Base-by-base conservation (phyloP, 2,888 invertebrate genomes). In the Pseudococcus viburni region DNA sequence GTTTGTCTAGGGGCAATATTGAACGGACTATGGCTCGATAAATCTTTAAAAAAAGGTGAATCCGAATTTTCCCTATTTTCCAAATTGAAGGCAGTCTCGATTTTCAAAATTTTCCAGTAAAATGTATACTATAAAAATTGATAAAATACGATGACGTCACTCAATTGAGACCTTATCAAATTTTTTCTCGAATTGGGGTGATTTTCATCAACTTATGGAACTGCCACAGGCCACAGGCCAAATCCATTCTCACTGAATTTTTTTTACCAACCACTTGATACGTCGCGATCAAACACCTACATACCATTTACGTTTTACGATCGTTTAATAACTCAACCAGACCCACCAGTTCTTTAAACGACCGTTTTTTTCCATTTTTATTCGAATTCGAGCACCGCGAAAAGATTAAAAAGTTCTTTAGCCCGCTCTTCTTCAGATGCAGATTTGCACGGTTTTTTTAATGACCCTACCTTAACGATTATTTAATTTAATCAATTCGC, bases 271-370 rank as follows among this genome's bases (percentile, higher is more conserved):
- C 59, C 59, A 59, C 59, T 59, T 59, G 59, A n/a, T n/a, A n/a
- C 59, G 5, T 59, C 11, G 39, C 19, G n/a, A 26, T 19, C 19
- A 26, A 84, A 84, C 84, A 84, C 84, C 84, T 84, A 84, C 84
- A 42, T 42, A 51, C 55, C 55, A 55, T 84, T 84, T 84, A 84
- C 51, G 19, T 84, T 84, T 84, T 84, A 84, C 48, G 84, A 84
- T 55, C 84, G 17, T 84, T 84, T 84, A 84, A 84, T 84, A 51
- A 84, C 26, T 1, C 22, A 55, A 85, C 55, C 59, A 59, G 85
- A 85, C 85, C 55, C 85, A 85, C 85, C 55, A 85, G 85, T 85
- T 85, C 59, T 84, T 26, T 84, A 46, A 48, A 84, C 46, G 48
- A 84, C 12, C 48, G 46, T 46, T 84, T 84, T 12, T 8, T 83